These are phyloP conservation scores for Hyposoter didymator DNA, from an alignment of 2,888 invertebrate genomes.

Conservation along the genomic window DNA sequence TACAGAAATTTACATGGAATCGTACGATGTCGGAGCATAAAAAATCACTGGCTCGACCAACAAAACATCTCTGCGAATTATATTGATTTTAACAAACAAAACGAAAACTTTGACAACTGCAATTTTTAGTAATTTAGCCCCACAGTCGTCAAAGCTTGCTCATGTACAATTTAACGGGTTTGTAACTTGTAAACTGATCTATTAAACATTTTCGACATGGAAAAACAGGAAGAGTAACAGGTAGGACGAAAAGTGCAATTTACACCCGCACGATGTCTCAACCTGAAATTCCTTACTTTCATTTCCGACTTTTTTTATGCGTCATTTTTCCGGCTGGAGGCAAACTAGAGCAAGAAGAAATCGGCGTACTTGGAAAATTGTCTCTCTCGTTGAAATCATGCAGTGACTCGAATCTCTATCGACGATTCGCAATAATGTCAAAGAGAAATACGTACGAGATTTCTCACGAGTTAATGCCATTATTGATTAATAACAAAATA, in stretches of 20 bases:
- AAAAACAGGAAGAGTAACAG: conserved; percentile 16
- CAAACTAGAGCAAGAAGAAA: no score
- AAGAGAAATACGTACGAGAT: no score
- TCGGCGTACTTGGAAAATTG: no score
- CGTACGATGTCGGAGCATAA: conserved; percentile 8
- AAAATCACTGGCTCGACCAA: conserved; percentile 6
- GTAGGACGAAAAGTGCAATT: neutral
- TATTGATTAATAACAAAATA: no score
- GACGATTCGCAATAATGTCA: no score
- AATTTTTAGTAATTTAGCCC: conserved; percentile 58
- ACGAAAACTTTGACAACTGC: conserved; percentile 62
- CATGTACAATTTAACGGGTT: conserved; percentile 76
- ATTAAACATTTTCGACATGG: conserved; percentile 29
- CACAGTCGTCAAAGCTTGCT: conserved; percentile 66
- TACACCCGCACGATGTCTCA: neutral
- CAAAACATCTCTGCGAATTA: conserved; percentile 5
- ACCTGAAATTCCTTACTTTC: conserved; percentile 29
- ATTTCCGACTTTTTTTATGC: conserved; percentile 23
- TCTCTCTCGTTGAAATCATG: no score
- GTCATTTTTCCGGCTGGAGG: conserved; percentile 35
- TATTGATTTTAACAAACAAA: conserved; percentile 25
- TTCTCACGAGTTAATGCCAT: no score
- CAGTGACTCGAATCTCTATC: no score
- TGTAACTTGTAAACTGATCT: conserved; percentile 47
- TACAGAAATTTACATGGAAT: conserved; percentile 18